Evolutionary conservation across 2,888 invertebrate genomes (phyloP).

Genomic region (Ectemnius lituratus): DNA sequence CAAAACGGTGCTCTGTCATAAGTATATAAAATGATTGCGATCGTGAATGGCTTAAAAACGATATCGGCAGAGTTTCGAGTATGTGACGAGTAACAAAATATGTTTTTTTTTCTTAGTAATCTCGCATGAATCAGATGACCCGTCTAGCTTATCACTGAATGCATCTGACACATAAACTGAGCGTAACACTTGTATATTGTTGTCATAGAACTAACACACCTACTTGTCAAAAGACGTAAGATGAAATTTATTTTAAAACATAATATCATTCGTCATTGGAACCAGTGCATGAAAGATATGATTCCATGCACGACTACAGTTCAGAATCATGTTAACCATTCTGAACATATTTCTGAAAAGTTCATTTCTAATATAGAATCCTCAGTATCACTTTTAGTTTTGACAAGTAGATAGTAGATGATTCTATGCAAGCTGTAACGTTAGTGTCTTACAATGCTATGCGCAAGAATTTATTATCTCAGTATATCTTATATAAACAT

Average conservation of each 20-base stretch:
- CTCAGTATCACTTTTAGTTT: conserved; percentile 39
- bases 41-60: conserved; percentile 1
- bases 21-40: neutral
- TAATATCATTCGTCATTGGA: conserved; percentile 4
- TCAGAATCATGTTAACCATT: neutral
- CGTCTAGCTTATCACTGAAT: conserved; percentile 39
- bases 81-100: conserved; percentile 31
- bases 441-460: conserved; percentile 52
- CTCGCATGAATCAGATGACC: conserved; percentile 28
- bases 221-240: conserved; percentile 25
- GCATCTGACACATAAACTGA: conserved; percentile 25
- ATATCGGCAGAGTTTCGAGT: conserved; percentile 16
- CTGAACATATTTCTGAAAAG: conserved; percentile 42
- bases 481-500: conserved; percentile 40
- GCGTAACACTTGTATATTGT: conserved; percentile 22
- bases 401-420: conserved; percentile 39
- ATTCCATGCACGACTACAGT: neutral
- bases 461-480: conserved; percentile 33
- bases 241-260: conserved; percentile 2
- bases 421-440: conserved; percentile 46
- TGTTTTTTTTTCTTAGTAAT: neutral
- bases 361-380: conserved; percentile 32
- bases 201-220: conserved; percentile 26
- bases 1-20: neutral
- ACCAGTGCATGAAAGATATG: neutral